A percentile compares a stretch with the other conserved stretches of the same genome.
These are phyloP conservation scores for Pogonocherus hispidulus DNA, from an alignment of 2,888 invertebrate genomes.

Conservation along the genomic window DNA sequence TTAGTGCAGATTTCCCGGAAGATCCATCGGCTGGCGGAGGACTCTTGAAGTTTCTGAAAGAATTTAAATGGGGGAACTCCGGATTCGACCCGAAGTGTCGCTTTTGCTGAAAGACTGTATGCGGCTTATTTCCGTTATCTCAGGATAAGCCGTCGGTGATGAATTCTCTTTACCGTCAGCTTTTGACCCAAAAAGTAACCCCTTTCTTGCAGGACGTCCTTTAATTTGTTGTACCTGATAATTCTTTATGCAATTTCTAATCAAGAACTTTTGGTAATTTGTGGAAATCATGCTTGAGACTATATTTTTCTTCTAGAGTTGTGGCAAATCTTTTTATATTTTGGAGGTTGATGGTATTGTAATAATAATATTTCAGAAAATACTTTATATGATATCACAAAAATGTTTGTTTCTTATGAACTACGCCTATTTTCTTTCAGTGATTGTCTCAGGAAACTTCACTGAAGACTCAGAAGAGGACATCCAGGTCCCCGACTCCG, in stretches of 20 bases:
- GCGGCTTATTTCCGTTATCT: not conserved
- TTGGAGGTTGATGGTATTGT: too few species aligned
- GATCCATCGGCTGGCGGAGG: conserved; percentile 86
- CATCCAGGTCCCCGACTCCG: conserved; percentile 63
- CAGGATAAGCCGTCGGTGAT: not conserved
- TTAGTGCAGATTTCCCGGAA: conserved; percentile 76
- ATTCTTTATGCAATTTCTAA: too few species aligned
- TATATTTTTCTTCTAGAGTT: too few species aligned
- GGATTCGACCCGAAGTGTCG: conserved; percentile 3
- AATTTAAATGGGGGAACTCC: conserved; percentile 70
- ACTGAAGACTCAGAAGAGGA: conserved; percentile 73
- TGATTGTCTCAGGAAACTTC: conserved; percentile 74
- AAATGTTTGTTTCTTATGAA: too few species aligned
- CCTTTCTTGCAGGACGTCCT: too few species aligned
- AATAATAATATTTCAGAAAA: too few species aligned
- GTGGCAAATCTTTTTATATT: too few species aligned
- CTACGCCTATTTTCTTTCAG: conserved; percentile 64
- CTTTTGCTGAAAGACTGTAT: not conserved
- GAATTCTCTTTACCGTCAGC: not conserved
- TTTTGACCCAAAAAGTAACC: too few species aligned
- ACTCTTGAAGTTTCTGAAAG: conserved; percentile 81
- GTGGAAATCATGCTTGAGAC: too few species aligned
- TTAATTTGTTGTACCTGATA: too few species aligned
- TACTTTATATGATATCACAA: too few species aligned
- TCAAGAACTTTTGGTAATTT: too few species aligned